These are phyloP conservation scores for Haemorhous mexicanus DNA, from an alignment of 2,113 vertebrate species.

Conservation along the genomic window DNA sequence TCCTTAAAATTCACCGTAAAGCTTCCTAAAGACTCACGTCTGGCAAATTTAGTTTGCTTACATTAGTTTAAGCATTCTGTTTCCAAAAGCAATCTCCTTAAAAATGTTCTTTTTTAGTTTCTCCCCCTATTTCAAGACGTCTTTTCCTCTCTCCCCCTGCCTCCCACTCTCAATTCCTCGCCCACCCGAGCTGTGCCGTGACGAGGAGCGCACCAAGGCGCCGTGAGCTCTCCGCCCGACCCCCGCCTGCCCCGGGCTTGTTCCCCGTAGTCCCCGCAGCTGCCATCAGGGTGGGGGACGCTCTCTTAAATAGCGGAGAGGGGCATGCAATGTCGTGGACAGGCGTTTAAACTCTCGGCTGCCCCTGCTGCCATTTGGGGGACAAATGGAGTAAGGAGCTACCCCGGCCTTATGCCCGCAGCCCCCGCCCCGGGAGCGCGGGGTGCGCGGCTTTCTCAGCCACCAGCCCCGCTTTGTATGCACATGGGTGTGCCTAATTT, in stretches of 20 bases:
- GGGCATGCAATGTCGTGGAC: fast-evolving
- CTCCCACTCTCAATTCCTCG: background rate
- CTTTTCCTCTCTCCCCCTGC: no score
- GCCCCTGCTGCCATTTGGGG: background rate
- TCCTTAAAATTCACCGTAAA: conserved; percentile 59
- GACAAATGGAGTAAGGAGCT: background rate
- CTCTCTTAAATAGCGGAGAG: background rate
- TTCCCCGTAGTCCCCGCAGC: background rate
- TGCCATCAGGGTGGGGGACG: background rate
- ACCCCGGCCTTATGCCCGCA: background rate
- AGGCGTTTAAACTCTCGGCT: background rate
- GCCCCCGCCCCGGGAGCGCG: background rate
- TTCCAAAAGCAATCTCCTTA: background rate
- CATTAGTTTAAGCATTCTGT: background rate
- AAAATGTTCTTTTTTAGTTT: background rate
- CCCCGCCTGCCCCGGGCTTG: background rate
- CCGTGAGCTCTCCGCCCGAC: background rate
- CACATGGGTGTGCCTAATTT: background rate
- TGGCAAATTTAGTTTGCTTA: background rate
- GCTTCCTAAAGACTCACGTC: background rate
- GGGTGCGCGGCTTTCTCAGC: background rate
- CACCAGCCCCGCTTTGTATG: background rate
- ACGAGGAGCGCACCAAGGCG: background rate
- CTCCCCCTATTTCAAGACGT: fast-evolving
- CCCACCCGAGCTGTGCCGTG: background rate